Conservation (phyloP, 2,888 invertebrate species). For the Papilio demoleus region DNA sequence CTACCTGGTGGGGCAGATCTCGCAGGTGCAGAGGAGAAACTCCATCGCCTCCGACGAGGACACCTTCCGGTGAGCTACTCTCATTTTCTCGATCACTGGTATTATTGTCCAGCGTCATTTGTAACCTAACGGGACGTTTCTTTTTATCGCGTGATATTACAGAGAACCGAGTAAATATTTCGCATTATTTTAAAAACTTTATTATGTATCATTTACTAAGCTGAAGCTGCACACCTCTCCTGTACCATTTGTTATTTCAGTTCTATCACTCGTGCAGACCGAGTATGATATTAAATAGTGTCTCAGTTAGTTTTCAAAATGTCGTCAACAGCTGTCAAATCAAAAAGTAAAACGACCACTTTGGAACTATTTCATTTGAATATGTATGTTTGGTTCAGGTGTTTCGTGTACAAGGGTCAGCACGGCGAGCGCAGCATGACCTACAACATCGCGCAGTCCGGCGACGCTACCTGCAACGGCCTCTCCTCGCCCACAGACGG, state of each 20-base stretch:
- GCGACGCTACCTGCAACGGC: slow-evolving; percentile 91
- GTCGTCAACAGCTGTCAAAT: no score
- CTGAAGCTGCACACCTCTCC: no score
- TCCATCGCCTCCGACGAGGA: slow-evolving; percentile 87
- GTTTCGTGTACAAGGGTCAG: slow-evolving; percentile 89
- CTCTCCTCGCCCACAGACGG: slow-evolving; percentile 90
- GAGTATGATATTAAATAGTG: no score
- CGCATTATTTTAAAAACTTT: no score
- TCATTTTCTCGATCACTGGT: not conserved
- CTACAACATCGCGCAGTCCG: slow-evolving; percentile 89
- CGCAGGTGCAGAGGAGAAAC: slow-evolving; percentile 84
- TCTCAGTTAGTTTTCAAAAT: no score
- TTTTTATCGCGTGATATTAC: no score
- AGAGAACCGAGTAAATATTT: no score
- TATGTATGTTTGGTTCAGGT: slow-evolving; percentile 73
- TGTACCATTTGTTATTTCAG: no score
- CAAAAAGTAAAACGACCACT: not conserved
- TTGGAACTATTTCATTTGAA: not conserved
- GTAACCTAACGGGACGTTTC: no score
- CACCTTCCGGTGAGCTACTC: slow-evolving; percentile 86
- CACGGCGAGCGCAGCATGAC: slow-evolving; percentile 76
- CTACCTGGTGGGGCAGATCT: slow-evolving; percentile 90
- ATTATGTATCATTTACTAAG: no score
- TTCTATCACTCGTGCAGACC: no score
- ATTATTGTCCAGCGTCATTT: no score